These are phyloP conservation scores for Thomomys bottae DNA, from an alignment of 2,113 vertebrate genomes.

Conservation along the genomic window DNA sequence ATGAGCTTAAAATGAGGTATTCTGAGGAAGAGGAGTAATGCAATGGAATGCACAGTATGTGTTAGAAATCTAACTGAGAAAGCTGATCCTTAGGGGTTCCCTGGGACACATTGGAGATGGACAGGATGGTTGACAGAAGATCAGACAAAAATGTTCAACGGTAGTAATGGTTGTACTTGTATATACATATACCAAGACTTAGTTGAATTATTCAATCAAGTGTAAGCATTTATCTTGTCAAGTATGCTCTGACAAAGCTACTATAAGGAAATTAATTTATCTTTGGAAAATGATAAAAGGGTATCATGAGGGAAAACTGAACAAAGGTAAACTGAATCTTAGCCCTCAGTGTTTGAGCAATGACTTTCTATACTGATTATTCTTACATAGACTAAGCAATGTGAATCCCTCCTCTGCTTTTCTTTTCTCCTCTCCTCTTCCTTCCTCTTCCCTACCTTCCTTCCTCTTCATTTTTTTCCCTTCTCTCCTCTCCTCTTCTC, in stretches of 20 bases:
- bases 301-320: neutral
- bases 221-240: neutral
- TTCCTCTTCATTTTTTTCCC: neutral
- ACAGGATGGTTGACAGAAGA: neutral
- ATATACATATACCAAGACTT: neutral
- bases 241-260: neutral
- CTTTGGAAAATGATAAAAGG: neutral
- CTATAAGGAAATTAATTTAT: neutral
- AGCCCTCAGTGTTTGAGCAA: neutral
- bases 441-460: fast-evolving
- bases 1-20: constrained; percentile 5
- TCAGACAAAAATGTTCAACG: constrained; percentile 2
- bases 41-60: neutral
- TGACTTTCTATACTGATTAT: neutral
- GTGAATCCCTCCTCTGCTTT: neutral
- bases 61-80: neutral
- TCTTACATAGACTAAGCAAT: neutral
- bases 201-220: neutral
- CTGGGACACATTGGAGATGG: neutral
- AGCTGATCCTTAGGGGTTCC: neutral
- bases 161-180: neutral
- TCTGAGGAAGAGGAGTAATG: neutral
- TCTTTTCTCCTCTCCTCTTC: neutral
- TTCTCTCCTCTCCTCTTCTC: neutral
- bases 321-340: neutral